Evolutionary conservation across 2,113 vertebrate species (phyloP), one percentile per base, ranked within the genome.

Genomic region (Rutilus rutilus): DNA sequence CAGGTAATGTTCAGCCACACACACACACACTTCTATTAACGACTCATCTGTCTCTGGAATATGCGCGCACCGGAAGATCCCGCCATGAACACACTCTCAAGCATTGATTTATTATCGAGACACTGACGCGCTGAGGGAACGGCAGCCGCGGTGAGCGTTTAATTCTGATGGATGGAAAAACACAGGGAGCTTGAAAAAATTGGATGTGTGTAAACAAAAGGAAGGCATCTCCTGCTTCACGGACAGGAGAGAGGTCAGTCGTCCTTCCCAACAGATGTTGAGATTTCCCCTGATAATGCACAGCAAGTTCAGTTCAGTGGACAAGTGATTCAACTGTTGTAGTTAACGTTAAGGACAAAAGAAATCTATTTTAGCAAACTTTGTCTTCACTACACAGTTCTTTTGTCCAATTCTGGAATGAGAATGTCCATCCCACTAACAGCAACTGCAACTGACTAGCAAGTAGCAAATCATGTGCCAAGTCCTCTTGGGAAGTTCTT

Each of bases 1-100:
- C 85, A 88, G 89, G 87, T 89, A 87, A 88, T 82, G 85, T 86
- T 81, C 67, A 64, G 81, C 17, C 47, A 67, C 78, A 82, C 84
- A 78, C 33, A 30, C 30, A 33, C 73, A 71, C 80, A n/a, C 59
- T 60, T 79, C 30, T 25, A n/a, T 60, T 23, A 78, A 21, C 21
- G 2, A 77, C 81, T 82, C 59, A 74, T 80, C 76, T 75, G 54
- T 8, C 65, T 78, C 42, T 80, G 78, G 71, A 69, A 86, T 57
- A 82, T 69, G 25, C 78, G 42, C n/a, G 74, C 50, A 86, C 80
- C 74, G n/a, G 33, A 83, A 78, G 65, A 88, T 45, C 75, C 80
- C 17, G 73, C 81, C 78, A 79, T 64, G 77, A 71, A 25, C 78
- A 25, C 42, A 85, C 45, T 54, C 23, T 69, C 45, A 33, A 17